Percentiles rank a stretch among this genome's conserved stretches.
These are phyloP conservation scores for Hormaphis cornu DNA, from an alignment of 1,140 invertebrate genomes.

Conservation along the genomic window DNA sequence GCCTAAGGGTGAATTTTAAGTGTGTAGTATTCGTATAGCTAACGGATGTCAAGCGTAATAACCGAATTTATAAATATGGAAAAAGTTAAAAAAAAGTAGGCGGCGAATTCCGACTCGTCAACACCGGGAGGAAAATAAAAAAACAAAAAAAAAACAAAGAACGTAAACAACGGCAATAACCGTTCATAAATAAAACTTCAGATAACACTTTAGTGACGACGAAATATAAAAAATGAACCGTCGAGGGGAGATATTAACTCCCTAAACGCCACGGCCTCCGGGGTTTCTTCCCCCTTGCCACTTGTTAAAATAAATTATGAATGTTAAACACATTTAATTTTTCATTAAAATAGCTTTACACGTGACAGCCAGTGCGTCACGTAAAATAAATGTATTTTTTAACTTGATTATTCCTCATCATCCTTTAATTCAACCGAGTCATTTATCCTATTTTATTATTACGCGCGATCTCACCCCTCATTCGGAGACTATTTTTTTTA, in stretches of 20 bases:
- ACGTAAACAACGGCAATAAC: too few species aligned
- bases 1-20: too few species aligned
- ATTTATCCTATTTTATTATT: conserved; percentile 1
- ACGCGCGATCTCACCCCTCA: neutral
- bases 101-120: too few species aligned
- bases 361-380: neutral
- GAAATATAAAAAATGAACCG: neutral
- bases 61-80: too few species aligned
- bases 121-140: neutral
- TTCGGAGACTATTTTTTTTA: too few species aligned
- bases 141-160: too few species aligned
- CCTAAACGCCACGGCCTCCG: neutral
- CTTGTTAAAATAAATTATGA: neutral
- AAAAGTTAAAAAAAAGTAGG: too few species aligned
- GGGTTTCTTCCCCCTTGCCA: neutral
- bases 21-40: too few species aligned
- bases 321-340: conserved; percentile 9
- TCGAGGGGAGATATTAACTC: neutral
- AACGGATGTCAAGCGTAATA: too few species aligned
- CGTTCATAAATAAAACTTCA: too few species aligned
- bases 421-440: neutral
- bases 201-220: too few species aligned
- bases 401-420: neutral
- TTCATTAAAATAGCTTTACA: conserved; percentile 3
- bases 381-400: conserved; percentile 4